phyloP scores from a whole-genome alignment of 2,888 invertebrate species.

The Pyralis farinalis region DNA sequence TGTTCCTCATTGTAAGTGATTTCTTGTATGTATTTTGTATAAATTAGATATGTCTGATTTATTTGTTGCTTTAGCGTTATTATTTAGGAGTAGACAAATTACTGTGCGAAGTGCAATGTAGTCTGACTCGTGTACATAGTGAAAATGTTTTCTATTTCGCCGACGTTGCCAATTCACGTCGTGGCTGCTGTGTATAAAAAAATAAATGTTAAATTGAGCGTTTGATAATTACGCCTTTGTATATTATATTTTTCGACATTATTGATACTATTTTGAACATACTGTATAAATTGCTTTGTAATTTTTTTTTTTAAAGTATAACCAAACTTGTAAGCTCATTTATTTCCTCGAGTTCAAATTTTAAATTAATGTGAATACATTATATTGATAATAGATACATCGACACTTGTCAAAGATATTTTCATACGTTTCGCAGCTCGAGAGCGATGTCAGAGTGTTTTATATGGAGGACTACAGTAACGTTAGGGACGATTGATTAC shows the following conservation, averaged over 20 bases:
- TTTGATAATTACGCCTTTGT: too few relatives aligned
- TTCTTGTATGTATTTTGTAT: conserved; percentile 25
- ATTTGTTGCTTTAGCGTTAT: conserved; percentile 26
- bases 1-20: conserved; percentile 34
- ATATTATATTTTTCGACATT: too few relatives aligned
- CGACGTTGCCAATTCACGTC: conserved; percentile 23
- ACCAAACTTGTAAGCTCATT: too few relatives aligned
- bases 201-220: conserved; percentile 5
- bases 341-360: too few relatives aligned
- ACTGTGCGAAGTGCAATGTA: conserved; percentile 26
- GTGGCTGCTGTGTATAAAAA: conserved; percentile 5
- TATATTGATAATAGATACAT: too few relatives aligned
- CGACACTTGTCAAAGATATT: conserved; percentile 1
- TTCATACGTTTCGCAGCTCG: conserved; percentile 6
- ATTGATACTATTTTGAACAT: too few relatives aligned
- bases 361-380: too few relatives aligned
- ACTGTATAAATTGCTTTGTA: too few relatives aligned
- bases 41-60: conserved; percentile 21
- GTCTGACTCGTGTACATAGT: conserved; percentile 22
- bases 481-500: conserved; percentile 9
- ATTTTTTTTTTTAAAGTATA: too few relatives aligned
- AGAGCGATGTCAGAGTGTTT: conserved; percentile 9
- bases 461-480: conserved; percentile 8
- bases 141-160: conserved; percentile 17
- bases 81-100: conserved; percentile 24